These are phyloP conservation scores for Sturmia bella DNA, from an alignment of 2,888 invertebrate species.

Conservation along the genomic window DNA sequence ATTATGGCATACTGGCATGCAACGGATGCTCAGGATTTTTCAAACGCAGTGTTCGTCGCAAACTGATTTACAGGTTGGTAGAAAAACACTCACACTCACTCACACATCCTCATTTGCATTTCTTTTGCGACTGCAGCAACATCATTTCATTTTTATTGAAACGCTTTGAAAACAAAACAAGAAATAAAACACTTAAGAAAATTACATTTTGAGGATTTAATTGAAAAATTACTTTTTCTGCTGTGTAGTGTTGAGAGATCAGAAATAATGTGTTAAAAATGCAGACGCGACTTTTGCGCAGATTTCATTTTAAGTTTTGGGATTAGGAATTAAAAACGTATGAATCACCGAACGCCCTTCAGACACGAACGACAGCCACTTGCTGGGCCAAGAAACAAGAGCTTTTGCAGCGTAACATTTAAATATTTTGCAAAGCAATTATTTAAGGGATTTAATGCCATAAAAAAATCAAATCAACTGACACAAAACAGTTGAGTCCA, in stretches of 20 bases:
- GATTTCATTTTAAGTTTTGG: constrained; percentile 60
- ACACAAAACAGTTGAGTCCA: no score
- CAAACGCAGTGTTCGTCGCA: constrained; percentile 96
- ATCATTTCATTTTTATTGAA: constrained; percentile 24
- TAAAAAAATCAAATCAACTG: no score
- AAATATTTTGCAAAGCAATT: background rate
- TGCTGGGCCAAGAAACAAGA: background rate
- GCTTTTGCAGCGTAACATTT: background rate
- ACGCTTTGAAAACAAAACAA: constrained; percentile 18
- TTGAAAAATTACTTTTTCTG: constrained; percentile 62
- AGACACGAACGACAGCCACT: constrained; percentile 18
- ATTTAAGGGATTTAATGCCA: no score
- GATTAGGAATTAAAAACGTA: constrained; percentile 70
- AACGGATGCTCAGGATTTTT: constrained; percentile 99
- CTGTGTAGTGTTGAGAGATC: constrained; percentile 42
- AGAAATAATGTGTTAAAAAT: constrained; percentile 67
- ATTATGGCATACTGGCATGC: constrained; percentile 98
- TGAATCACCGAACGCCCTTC: constrained; percentile 45
- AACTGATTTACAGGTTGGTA: constrained; percentile 96
- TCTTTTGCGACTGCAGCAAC: constrained; percentile 23
- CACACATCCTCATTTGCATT: constrained; percentile 27
- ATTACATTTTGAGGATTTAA: constrained; percentile 67
- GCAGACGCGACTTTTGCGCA: constrained; percentile 46
- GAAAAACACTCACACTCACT: background rate
- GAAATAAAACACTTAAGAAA: constrained; percentile 64